These are phyloP conservation scores for Toxotes lorentzi DNA, from an alignment of 2,797 vertebrate genomes.

Conservation along the genomic window DNA sequence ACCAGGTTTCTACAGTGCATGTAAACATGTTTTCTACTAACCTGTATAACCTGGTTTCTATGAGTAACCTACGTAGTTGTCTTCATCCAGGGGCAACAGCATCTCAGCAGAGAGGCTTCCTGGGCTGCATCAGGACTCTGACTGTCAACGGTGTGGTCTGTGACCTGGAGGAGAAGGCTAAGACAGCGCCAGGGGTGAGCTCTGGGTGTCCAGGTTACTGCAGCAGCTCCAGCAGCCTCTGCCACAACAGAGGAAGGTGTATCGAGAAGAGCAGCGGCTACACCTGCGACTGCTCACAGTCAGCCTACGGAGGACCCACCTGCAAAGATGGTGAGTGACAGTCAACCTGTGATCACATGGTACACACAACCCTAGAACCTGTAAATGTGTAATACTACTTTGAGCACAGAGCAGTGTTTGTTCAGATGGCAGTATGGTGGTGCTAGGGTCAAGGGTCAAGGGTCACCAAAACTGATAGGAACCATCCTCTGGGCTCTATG, in stretches of 20 bases:
- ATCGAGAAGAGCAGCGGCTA: conserved; percentile 91
- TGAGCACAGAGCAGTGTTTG: too few relatives aligned
- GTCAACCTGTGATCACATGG: too few relatives aligned
- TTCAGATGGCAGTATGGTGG: too few relatives aligned
- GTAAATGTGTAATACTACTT: too few relatives aligned
- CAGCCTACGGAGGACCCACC: conserved; percentile 90
- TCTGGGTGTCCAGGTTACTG: conserved; percentile 92
- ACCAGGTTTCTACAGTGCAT: too few relatives aligned
- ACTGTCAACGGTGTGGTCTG: conserved; percentile 88
- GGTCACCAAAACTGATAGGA: too few relatives aligned
- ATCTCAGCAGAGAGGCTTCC: conserved; percentile 88
- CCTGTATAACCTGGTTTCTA: too few relatives aligned
- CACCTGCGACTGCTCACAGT: conserved; percentile 90
- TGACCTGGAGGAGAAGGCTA: conserved; percentile 91
- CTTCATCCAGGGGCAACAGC: conserved; percentile 85
- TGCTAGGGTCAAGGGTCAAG: too few relatives aligned
- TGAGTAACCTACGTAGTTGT: background rate
- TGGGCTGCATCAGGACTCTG: conserved; percentile 91
- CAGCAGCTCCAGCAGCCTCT: conserved; percentile 89
- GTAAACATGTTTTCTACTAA: too few relatives aligned
- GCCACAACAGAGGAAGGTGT: conserved; percentile 91
- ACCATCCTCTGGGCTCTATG: too few relatives aligned
- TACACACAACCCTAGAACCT: too few relatives aligned
- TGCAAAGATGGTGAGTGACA: conserved; percentile 88
- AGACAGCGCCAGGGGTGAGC: conserved; percentile 88